These are phyloP conservation scores for Chrysomela aeneicollis DNA, from an alignment of 2,888 invertebrate species.

Conservation along the genomic window DNA sequence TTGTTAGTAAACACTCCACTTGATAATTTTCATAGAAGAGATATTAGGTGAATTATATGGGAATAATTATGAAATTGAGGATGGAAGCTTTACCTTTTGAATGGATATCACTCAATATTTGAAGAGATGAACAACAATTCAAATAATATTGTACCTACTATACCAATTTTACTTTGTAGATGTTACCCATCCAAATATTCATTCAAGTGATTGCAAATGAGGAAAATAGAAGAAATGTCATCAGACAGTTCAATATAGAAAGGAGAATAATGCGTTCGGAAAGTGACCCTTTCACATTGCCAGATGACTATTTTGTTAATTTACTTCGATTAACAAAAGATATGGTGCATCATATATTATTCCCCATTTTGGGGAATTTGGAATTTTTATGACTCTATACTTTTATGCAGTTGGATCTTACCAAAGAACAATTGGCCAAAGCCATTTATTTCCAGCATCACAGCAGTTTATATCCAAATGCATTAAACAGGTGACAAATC, in stretches of 20 bases:
- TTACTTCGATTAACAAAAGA: conserved; percentile 28
- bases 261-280: conserved; percentile 1
- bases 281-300: conserved; percentile 8
- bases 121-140: background rate
- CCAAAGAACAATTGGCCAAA: conserved; percentile 26
- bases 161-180: too few species aligned
- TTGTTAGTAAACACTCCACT: too few species aligned
- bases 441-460: conserved; percentile 20
- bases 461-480: conserved; percentile 24
- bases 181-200: too few species aligned
- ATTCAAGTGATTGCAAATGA: background rate
- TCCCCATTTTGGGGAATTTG: too few species aligned
- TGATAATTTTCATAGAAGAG: too few species aligned
- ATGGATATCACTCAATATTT: too few species aligned
- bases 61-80: too few species aligned
- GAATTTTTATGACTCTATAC: conserved; percentile 26
- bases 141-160: too few species aligned
- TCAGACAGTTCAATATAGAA: conserved; percentile 6
- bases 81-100: too few species aligned
- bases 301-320: conserved; percentile 18
- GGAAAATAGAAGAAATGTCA: conserved; percentile 3
- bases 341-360: conserved; percentile 27
- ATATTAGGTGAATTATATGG: too few species aligned
- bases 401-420: conserved; percentile 37
- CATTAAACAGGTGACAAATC: conserved; percentile 24